These are phyloP conservation scores for Rafetus swinhoei DNA, from an alignment of 2,113 vertebrate species.

Conservation along the genomic window DNA sequence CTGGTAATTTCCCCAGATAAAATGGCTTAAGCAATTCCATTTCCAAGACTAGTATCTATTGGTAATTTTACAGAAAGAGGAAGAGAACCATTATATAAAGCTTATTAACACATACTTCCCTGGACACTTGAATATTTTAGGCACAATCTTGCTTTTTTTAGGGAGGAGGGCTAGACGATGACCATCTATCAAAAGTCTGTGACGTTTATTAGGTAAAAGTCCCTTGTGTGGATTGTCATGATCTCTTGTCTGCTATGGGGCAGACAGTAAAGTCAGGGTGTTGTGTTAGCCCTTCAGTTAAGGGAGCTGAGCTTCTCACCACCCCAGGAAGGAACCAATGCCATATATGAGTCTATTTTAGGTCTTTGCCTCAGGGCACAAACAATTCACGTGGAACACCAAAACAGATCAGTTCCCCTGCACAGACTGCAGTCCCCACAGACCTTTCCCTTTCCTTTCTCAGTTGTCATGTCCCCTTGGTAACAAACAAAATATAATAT, in stretches of 20 bases:
- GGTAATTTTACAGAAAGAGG: background rate
- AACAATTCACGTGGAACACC: background rate
- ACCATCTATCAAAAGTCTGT: background rate
- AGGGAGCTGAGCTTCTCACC: background rate
- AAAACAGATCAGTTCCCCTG: background rate
- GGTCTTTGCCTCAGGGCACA: background rate
- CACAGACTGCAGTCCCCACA: background rate
- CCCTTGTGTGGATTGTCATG: rapidly evolving
- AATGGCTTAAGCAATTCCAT: background rate
- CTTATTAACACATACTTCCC: background rate
- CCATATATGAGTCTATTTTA: background rate
- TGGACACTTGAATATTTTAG: background rate
- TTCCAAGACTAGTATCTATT: background rate
- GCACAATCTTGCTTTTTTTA: background rate
- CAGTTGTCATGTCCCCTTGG: background rate
- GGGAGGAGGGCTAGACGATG: background rate
- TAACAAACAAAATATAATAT: background rate
- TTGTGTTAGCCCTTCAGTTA: background rate
- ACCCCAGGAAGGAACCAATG: background rate
- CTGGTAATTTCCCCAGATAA: rapidly evolving
- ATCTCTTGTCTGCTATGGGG: background rate
- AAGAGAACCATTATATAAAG: background rate
- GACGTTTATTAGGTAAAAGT: background rate
- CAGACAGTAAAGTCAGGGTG: background rate
- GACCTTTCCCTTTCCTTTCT: background rate